Evolutionary conservation across 1,140 invertebrate genomes (phyloP).

Genomic region (Drosophila parabipectinata): DNA sequence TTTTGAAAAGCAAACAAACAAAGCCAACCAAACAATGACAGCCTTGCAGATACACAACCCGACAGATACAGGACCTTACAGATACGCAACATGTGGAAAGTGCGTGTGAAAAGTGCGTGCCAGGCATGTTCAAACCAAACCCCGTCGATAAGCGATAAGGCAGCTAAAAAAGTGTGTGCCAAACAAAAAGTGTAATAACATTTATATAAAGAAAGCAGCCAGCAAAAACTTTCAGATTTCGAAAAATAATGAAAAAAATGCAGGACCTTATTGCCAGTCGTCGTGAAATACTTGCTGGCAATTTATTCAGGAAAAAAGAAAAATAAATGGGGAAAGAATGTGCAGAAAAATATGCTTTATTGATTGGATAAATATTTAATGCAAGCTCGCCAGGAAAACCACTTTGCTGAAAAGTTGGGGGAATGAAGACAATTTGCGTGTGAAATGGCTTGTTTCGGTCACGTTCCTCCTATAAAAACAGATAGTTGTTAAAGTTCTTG

Average conservation of each 20-base stretch:
- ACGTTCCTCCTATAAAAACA: constrained; percentile 36
- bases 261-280: constrained; percentile 12
- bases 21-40: constrained; percentile 21
- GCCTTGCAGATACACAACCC: neutral
- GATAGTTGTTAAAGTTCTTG: neutral
- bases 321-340: constrained; percentile 2
- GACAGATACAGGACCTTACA: neutral
- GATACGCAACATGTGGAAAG: constrained; percentile 30
- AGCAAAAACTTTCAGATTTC: constrained; percentile 42
- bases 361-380: constrained; percentile 54
- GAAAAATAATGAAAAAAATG: constrained; percentile 24
- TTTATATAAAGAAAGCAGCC: constrained; percentile 16
- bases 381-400: constrained; percentile 24
- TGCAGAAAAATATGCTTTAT: constrained; percentile 45
- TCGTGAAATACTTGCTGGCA: neutral
- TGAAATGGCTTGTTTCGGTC: constrained; percentile 46
- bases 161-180: constrained; percentile 7
- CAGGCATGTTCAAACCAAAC: constrained; percentile 25
- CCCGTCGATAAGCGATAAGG: constrained; percentile 25
- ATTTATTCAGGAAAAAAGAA: neutral
- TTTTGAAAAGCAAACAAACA: constrained; percentile 30
- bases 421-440: constrained; percentile 31
- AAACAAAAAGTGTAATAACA: constrained; percentile 22
- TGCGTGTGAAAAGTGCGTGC: constrained; percentile 19
- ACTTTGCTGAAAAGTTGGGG: constrained; percentile 8